Conservation (phyloP, 2,113 vertebrate species). For the Seriola rivoliana region DNA sequence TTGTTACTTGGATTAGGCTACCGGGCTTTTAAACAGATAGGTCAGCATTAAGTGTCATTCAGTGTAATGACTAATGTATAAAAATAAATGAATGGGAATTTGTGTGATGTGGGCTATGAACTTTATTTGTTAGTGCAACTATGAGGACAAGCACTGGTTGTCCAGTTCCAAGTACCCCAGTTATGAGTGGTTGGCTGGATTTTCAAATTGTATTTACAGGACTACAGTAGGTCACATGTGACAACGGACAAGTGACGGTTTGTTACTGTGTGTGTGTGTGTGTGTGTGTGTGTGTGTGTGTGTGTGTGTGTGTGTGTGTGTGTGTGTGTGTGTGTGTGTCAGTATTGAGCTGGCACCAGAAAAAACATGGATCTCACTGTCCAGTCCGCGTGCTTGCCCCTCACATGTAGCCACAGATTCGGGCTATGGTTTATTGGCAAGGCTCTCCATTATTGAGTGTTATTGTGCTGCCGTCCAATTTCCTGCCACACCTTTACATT, state of each 20-base stretch:
- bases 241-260: constrained; percentile 39
- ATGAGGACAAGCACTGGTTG: not conserved
- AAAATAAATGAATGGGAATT: constrained; percentile 29
- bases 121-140: constrained; percentile 13
- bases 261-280: constrained; percentile 36
- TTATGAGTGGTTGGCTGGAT: constrained; percentile 23
- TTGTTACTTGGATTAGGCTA: constrained; percentile 25
- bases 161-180: constrained; percentile 13
- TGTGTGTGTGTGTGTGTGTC: constrained; percentile 60
- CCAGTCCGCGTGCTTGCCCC: constrained; percentile 63
- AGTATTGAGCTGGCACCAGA: constrained; percentile 65
- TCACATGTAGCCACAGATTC: constrained; percentile 72
- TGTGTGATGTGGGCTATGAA: constrained; percentile 12
- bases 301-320: constrained; percentile 25
- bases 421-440: constrained; percentile 39
- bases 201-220: constrained; percentile 41
- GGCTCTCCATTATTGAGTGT: constrained; percentile 44
- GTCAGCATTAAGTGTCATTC: constrained; percentile 47
- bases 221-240: constrained; percentile 53
- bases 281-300: constrained; percentile 33
- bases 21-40: constrained; percentile 29
- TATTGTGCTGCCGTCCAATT: constrained; percentile 44
- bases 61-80: not conserved
- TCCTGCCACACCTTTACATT: constrained; percentile 54
- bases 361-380: constrained; percentile 58